phyloP scores from a whole-genome alignment of 2,113 vertebrate genomes.

The Daphoenositta chrysoptera region DNA sequence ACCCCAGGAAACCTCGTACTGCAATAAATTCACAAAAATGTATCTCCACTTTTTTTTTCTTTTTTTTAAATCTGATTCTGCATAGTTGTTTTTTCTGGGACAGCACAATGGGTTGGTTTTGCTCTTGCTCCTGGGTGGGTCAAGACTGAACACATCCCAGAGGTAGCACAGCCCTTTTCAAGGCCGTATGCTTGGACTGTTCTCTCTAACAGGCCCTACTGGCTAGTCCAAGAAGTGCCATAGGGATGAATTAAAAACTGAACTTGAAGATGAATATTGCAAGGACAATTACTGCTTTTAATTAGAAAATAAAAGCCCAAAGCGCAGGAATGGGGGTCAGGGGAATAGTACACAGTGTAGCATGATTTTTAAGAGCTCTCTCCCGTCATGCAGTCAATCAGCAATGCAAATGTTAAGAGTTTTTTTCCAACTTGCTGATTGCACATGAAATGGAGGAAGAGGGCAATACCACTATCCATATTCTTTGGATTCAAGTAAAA shows the following conservation, averaged over 20 bases:
- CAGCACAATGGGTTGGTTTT: background rate
- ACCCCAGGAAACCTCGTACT: background rate
- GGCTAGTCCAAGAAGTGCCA: slow-evolving; percentile 35
- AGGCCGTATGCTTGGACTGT: background rate
- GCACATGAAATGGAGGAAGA: background rate
- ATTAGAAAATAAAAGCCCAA: slow-evolving; percentile 58
- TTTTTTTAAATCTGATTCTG: background rate
- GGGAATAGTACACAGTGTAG: background rate
- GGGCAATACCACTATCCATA: background rate
- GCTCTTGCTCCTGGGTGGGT: slow-evolving; percentile 44
- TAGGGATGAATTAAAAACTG: slow-evolving; percentile 39
- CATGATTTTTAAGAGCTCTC: background rate
- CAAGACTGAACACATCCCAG: background rate
- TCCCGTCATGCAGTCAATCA: background rate
- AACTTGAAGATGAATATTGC: slow-evolving; percentile 47
- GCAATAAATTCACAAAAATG: background rate
- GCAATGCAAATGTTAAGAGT: background rate
- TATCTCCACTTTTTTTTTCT: background rate
- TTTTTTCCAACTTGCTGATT: background rate
- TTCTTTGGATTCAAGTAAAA: background rate
- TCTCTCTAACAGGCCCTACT: slow-evolving; percentile 14
- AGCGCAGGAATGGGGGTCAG: slow-evolving; percentile 11
- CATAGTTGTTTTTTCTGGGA: background rate
- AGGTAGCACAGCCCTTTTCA: background rate
- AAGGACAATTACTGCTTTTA: slow-evolving; percentile 56